phyloP scores from a whole-genome alignment of 2,113 vertebrate species.

The Fulica atra region DNA sequence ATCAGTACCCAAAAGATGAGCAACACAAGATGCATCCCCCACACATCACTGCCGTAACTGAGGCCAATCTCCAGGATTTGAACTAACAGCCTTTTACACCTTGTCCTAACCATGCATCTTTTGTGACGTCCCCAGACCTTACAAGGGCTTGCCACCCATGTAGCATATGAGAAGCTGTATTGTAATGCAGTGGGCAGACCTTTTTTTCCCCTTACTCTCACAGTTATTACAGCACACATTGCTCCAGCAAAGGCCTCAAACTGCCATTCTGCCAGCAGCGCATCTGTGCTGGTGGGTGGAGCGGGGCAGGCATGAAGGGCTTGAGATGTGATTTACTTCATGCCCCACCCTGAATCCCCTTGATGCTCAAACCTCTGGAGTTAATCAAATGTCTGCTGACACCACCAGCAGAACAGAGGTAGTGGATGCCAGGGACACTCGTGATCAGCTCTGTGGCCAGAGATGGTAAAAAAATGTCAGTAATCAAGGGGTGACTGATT shows the following conservation, averaged over 20 bases:
- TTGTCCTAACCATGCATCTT: not conserved
- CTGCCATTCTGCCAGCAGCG: not conserved
- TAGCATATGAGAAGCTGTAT: not conserved
- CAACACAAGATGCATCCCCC: not conserved
- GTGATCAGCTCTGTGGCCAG: not conserved
- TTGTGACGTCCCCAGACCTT: not conserved
- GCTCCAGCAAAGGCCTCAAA: not conserved
- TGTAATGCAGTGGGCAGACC: not conserved
- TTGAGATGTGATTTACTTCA: not conserved
- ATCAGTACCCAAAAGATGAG: not conserved
- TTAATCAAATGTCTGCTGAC: slow-evolving; percentile 48
- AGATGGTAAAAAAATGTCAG: not conserved
- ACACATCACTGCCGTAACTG: fast-evolving
- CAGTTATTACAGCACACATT: not conserved
- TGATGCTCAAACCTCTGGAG: not conserved
- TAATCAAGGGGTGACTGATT: not conserved
- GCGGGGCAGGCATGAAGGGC: not conserved
- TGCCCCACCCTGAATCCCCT: not conserved
- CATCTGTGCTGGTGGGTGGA: not conserved
- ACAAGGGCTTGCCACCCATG: not conserved
- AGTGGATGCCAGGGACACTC: not conserved
- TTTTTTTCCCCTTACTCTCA: not conserved
- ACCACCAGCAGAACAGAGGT: not conserved
- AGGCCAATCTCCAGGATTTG: not conserved
- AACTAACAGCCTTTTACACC: not conserved